Conservation (phyloP, 2,888 invertebrate genomes). For the Sialis fuliginosa region DNA sequence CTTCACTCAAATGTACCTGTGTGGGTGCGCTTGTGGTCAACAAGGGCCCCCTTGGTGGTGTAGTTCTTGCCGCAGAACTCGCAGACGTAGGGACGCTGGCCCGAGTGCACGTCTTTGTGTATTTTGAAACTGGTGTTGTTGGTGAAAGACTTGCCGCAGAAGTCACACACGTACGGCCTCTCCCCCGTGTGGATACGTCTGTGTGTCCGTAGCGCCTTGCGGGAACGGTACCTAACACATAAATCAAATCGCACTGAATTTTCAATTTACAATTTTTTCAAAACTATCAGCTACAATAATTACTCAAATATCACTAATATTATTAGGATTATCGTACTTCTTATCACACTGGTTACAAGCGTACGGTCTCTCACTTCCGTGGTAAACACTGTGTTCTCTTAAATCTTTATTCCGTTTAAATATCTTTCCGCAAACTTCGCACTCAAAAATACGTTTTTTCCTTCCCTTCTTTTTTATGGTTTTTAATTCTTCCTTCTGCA, state of each 20-base stretch:
- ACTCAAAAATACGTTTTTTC: not conserved
- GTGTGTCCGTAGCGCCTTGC: not conserved
- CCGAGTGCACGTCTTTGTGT: not conserved
- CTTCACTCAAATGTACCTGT: not conserved
- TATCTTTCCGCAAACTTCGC: not conserved
- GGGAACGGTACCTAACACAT: not conserved
- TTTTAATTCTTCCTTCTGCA: not conserved
- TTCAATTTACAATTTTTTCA: too few relatives aligned
- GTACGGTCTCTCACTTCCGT: not conserved
- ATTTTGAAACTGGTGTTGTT: not conserved
- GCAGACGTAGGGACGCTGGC: not conserved
- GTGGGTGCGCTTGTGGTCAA: not conserved
- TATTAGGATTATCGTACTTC: not conserved
- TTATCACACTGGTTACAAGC: not conserved
- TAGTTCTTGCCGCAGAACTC: not conserved
- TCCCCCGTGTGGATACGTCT: not conserved
- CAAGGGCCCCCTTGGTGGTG: not conserved
- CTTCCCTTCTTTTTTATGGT: not conserved
- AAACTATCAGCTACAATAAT: too few relatives aligned
- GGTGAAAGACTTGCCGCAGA: not conserved
- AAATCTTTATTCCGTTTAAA: not conserved
- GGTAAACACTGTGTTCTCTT: not conserved
- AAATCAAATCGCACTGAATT: too few relatives aligned
- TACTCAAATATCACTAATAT: too few relatives aligned
- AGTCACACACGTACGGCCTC: not conserved